Base-by-base conservation (phyloP, 2,888 invertebrate genomes). In the Muschampia staudingeri region DNA sequence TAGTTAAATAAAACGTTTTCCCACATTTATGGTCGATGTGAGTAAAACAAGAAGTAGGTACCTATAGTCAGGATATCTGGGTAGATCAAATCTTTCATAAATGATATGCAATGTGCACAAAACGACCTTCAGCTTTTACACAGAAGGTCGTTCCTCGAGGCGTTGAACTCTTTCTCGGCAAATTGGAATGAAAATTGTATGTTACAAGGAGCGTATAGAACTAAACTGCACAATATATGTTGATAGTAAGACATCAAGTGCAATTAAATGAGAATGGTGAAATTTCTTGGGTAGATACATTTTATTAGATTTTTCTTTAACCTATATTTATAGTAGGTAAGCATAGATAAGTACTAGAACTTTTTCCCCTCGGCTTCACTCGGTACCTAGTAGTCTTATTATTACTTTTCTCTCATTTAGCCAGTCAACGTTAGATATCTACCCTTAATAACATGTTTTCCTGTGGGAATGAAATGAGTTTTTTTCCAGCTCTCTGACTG, bases 121-220 rank as follows among this genome's bases (percentile, higher is more conserved):
- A 61, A 76, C 76, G 76, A 76, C 76, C 76, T 65, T 76, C 76
- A 65, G 40, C 42, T 16, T 65, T 48, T 73, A 30, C 30, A 56
- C 16, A 19, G 65, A 76, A 76, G 76, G 65, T 76, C 65, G 76
- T 76, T 14, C n/a, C 14, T 65, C 65, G 65, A n/a, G 65, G 65
- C 76, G 30, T 76, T 76, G 65, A 76, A 76, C 76, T 67, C 44
- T 76, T 52, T 65, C 9, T 30, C 73, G 52, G 73, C 34, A 73
- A 52, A 56, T 56, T 37, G 73, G n/a, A 37, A 56, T 52, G 52
- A 73, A 73, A 56, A 37, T 56, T 34, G 34, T 56, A 73, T 16
- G 40, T 72, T 72, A 16, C 19, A 25, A 14, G 48, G 19, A 72
- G 44, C 1, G 25, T 30, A 65, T 12, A 65, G 52, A n/a, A 52